A percentile compares a stretch with the other conserved stretches of the same genome.
Evolutionary conservation across 2,797 vertebrate species (phyloP).

Genomic region (Mionectes olivaceus): DNA sequence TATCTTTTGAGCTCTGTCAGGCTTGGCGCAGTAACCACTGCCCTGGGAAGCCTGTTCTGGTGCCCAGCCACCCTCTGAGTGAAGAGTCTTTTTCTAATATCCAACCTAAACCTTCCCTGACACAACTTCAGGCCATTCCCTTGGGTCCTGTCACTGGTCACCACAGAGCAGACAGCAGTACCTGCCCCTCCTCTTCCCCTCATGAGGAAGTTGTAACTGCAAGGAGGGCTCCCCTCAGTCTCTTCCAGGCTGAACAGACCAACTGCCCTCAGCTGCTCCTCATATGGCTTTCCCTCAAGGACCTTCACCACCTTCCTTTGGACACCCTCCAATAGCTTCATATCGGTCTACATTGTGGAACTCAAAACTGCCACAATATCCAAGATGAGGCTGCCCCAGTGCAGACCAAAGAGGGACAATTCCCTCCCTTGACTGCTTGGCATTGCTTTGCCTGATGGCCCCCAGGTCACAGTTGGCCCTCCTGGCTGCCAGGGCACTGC

Average conservation of each 20-base stretch:
- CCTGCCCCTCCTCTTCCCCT: neutral
- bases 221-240: neutral
- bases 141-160: neutral
- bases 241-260: neutral
- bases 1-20: neutral
- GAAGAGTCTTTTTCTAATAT: neutral
- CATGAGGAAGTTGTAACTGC: neutral
- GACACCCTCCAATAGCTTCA: neutral
- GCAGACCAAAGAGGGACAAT: neutral
- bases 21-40: neutral
- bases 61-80: neutral
- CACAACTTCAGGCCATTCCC: neutral
- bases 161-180: neutral
- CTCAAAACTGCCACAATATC: neutral
- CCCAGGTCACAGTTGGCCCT: neutral
- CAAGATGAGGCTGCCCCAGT: neutral
- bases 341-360: too few relatives aligned
- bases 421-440: neutral
- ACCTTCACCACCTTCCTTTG: neutral
- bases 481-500: neutral
- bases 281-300: neutral
- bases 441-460: neutral
- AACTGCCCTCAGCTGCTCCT: neutral
- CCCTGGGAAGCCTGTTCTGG: neutral
- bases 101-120: neutral